Base-by-base conservation (phyloP, 2,113 vertebrate genomes). In the Origma solitaria region DNA sequence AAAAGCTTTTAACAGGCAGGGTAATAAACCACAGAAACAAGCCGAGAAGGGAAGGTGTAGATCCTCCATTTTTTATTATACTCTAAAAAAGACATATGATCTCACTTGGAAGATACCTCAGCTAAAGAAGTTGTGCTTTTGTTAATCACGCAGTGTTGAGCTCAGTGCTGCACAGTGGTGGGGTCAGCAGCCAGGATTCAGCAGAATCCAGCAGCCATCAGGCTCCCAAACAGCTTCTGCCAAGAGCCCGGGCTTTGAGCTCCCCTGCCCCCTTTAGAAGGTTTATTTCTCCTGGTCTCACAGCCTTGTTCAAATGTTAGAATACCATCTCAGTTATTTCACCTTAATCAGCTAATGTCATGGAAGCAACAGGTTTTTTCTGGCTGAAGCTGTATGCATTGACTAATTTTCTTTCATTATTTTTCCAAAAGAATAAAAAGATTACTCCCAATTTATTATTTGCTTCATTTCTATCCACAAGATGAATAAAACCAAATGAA, bases 11-110 rank as follows among this genome's bases (percentile, higher is more conserved):
- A 90, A 95, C 19, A 72, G 37, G 45, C 50, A 92, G 16, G 17
- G 54, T 54, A 94, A 82, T 61, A 90, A 92, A 94, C 66, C 58
- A 86, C 30, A 72, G 61, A 68, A 90, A 76, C 23, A 71, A 90
- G 22, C 25, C 1, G 0, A 54, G 54, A 90, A 85, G 37, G 15
- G 75, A 93, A 73, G 64, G 33, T 73, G 68, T 31, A 88, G 42
- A 82, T 81, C 42, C 58, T 88, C 71, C 21, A 54, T 58, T 72
- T 93, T 90, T 88, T 70, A 90, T 86, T 77, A 53, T 24, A 37
- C 56, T 62, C 62, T 88, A 77, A 88, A 80, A 89, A n/a, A 78
- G 60, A 82, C 4, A 2, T 24, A 81, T 3, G 10, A 73, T 44
- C 44, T 89, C 54, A 75, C 65, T 60, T 53, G 58, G 62, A 90